Base-by-base conservation (phyloP, 2,113 vertebrate species). In the Epinephelus moara region DNA sequence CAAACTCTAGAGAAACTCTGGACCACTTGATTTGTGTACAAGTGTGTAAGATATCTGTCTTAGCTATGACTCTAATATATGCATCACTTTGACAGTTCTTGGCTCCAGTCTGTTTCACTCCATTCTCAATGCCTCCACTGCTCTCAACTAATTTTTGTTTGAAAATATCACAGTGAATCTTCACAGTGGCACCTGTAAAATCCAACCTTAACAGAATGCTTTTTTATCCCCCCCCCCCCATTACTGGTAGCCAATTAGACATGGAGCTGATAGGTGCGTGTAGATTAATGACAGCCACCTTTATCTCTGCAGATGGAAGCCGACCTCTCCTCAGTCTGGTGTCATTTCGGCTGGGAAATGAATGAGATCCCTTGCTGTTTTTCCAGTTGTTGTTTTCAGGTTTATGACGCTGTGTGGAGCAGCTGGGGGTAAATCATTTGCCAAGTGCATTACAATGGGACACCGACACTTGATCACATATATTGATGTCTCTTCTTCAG, bases 371-470 rank as follows among this genome's bases (percentile, higher is more conserved):
- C 77, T 70, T n/a, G 56, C 25, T 30, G 80, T 37, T 74, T 57
- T 72, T 84, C 80, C 78, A 85, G 82, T 89, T 86, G 88, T 81
- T 81, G 69, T 90, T 87, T 80, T 84, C 70, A 61, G 56, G 53
- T 93, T 91, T 88, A 89, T 80, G 84, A 80, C 30, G 25, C 82
- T 5, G 75, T 19, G 78, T 10, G 6, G 27, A 89, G 60, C 85
- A 88, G 84, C 88, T 88, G 81, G 88, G 70, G 80, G 74, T 78
- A 79, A 84, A 85, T 84, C 78, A 85, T 68, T 72, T 42, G 60
- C 75, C 50, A 70, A 88, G 75, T 66, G 68, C 59, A 69, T 79
- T 80, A 70, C 76, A 80, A 85, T 79, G 69, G 62, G 84, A 88
- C 77, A 19, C 75, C 64, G 74, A 77, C 80, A 85, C 81, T 90